These are phyloP conservation scores for Dolomedes plantarius DNA, from an alignment of 2,888 invertebrate species.

Conservation along the genomic window DNA sequence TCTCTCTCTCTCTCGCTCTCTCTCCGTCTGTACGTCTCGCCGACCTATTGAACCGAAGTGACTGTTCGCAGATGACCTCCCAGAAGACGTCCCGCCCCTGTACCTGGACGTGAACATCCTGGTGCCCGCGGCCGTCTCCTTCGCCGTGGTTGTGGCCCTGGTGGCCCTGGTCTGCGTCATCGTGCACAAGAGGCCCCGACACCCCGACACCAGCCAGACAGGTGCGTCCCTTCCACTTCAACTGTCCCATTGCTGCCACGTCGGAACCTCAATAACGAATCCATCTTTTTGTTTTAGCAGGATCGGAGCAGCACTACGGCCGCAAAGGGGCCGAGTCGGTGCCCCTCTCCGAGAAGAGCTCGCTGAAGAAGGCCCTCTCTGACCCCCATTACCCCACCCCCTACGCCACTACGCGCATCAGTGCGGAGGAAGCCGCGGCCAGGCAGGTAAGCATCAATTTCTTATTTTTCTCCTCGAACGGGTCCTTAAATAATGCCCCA, in stretches of 20 bases:
- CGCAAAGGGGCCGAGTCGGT: no score
- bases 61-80: no score
- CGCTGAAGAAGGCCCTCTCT: slow-evolving; percentile 61
- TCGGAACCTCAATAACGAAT: no score
- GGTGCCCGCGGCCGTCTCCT: slow-evolving; percentile 63
- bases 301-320: no score
- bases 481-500: no score
- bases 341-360: slow-evolving; percentile 62
- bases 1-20: no score
- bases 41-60: no score
- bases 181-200: slow-evolving; percentile 39
- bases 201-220: slow-evolving; percentile 50
- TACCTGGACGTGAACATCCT: slow-evolving; percentile 66
- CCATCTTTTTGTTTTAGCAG: no score
- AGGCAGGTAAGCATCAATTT: slow-evolving; percentile 27
- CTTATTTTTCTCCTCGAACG: no score
- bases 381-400: slow-evolving; percentile 58
- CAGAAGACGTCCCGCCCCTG: slow-evolving; percentile 52
- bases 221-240: slow-evolving; percentile 38
- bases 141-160: slow-evolving; percentile 62
- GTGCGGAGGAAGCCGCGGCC: slow-evolving; percentile 49
- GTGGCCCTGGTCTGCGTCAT: slow-evolving; percentile 59
- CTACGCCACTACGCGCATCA: slow-evolving; percentile 65
- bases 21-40: no score
- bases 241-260: no score